A percentile compares a stretch with the other conserved stretches of the same genome.
These are phyloP conservation scores for Gavialis gangeticus DNA, from an alignment of 2,113 vertebrate genomes.

Conservation along the genomic window DNA sequence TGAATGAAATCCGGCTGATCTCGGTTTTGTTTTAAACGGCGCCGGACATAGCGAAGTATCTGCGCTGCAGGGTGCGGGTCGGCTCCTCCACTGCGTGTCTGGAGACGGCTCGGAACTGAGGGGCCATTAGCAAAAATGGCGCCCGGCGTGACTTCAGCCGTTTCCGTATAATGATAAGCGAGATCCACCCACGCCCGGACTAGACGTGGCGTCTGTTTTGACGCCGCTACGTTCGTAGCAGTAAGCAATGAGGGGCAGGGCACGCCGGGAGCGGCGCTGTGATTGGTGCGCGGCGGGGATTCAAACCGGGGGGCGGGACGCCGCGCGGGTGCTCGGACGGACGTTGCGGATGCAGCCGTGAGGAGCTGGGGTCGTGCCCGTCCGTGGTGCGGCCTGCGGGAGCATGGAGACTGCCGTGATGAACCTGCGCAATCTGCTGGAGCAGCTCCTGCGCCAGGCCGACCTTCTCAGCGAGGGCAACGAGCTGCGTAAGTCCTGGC, in stretches of 20 bases:
- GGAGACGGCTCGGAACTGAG: fast-evolving
- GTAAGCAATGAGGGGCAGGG: conserved; percentile 23
- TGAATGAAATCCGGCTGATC: no score
- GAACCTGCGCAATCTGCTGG: conserved; percentile 84
- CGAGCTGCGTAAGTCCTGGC: conserved; percentile 88
- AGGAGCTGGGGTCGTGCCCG: background rate
- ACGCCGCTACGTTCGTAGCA: fast-evolving
- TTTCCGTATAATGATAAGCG: fast-evolving
- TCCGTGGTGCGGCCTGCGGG: conserved; percentile 25
- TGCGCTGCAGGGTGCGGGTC: fast-evolving
- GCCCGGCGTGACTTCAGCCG: fast-evolving
- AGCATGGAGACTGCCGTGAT: conserved; percentile 86
- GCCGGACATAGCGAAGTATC: fast-evolving
- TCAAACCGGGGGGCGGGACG: conserved; percentile 50
- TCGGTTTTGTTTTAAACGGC: fast-evolving
- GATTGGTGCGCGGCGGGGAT: background rate
- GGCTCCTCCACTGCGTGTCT: background rate
- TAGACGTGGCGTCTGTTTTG: background rate
- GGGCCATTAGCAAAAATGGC: conserved; percentile 40
- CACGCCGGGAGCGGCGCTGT: fast-evolving
- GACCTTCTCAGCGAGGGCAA: conserved; percentile 89
- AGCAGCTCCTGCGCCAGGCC: conserved; percentile 84
- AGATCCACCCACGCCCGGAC: background rate
- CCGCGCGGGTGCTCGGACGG: background rate
- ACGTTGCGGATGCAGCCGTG: fast-evolving